Conservation (phyloP, 2,113 vertebrate genomes). For the Pogonocichla stellata region DNA sequence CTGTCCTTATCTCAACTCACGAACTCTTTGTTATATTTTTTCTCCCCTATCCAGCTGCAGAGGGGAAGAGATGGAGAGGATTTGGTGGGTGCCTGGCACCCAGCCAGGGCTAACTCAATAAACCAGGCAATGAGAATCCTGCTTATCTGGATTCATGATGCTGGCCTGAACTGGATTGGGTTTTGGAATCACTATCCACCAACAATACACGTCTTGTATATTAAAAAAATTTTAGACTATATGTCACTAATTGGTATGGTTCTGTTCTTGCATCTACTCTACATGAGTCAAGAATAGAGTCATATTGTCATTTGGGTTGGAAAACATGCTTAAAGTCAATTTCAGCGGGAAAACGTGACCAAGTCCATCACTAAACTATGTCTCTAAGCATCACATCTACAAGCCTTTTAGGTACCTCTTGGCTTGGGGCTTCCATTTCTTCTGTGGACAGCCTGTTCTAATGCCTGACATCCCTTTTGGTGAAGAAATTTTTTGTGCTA, state of each 20-base stretch:
- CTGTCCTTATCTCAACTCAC: neutral
- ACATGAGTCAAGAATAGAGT: neutral
- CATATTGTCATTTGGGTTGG: neutral
- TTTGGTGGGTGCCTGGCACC: neutral
- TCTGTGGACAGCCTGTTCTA: neutral
- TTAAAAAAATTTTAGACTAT: neutral
- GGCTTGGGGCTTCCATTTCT: neutral
- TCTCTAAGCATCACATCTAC: neutral
- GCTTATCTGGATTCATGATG: neutral
- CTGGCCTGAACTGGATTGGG: neutral
- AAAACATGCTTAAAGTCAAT: neutral
- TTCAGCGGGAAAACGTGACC: fast-evolving
- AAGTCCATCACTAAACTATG: neutral
- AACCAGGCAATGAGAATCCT: neutral
- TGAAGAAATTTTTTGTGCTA: fast-evolving
- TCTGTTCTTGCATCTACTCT: neutral
- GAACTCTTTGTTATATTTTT: neutral
- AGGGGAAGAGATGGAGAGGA: neutral
- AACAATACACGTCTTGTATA: neutral
- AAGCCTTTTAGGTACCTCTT: neutral
- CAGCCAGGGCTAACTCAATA: neutral
- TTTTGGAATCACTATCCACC: neutral
- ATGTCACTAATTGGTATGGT: neutral
- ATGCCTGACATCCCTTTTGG: neutral
- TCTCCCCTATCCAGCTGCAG: neutral